These are phyloP conservation scores for Protonemura montana DNA, from an alignment of 2,888 invertebrate genomes.

Conservation along the genomic window DNA sequence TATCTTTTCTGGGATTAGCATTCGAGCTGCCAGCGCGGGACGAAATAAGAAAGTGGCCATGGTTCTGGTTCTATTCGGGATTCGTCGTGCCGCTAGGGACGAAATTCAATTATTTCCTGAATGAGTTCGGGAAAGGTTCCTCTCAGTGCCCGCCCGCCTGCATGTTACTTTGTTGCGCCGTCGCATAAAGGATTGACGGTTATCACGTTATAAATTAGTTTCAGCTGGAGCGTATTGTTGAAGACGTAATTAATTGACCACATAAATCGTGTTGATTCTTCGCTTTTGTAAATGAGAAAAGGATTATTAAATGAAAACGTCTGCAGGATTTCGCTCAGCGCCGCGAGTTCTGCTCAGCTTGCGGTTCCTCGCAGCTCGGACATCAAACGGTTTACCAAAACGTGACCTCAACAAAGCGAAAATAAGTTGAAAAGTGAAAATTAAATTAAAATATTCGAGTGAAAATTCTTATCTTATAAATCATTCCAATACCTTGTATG, in stretches of 20 bases:
- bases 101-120: not conserved
- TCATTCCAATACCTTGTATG: not conserved
- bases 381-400: not conserved
- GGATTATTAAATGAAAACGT: not conserved
- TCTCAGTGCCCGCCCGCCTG: not conserved
- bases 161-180: not conserved
- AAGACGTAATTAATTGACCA: slow-evolving; percentile 23
- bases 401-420: not conserved
- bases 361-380: not conserved
- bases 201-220: not conserved
- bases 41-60: not conserved
- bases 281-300: not conserved
- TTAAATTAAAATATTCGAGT: no score
- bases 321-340: not conserved
- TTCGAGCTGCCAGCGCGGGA: not conserved
- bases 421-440: not conserved
- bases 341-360: not conserved
- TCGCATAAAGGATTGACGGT: slow-evolving; percentile 7
- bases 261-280: slow-evolving; percentile 20
- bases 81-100: not conserved
- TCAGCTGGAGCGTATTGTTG: not conserved
- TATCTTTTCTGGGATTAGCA: not conserved
- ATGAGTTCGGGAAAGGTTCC: not conserved
- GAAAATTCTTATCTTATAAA: not conserved
- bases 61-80: not conserved